phyloP scores from a whole-genome alignment of 2,888 invertebrate genomes.

The Drosophila monieri region DNA sequence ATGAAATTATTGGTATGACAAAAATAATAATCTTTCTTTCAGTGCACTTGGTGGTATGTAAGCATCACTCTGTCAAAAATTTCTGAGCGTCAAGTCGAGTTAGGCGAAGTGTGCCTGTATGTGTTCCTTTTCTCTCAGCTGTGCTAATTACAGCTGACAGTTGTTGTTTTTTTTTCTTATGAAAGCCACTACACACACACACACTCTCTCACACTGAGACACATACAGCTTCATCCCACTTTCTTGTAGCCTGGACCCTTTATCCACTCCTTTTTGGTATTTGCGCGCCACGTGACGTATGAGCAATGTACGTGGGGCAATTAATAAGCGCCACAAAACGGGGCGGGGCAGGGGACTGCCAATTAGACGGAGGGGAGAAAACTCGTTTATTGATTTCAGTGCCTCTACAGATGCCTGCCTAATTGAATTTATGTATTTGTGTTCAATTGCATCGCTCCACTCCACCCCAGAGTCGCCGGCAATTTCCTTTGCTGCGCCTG shows the following conservation, averaged over 20 bases:
- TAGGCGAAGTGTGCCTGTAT: slow-evolving; percentile 45
- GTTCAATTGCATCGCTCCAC: slow-evolving; percentile 59
- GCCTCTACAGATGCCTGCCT: slow-evolving; percentile 49
- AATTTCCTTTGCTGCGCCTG: slow-evolving; percentile 38
- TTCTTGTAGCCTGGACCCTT: slow-evolving; percentile 1
- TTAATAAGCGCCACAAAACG: slow-evolving; percentile 56
- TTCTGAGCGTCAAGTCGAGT: slow-evolving; percentile 71
- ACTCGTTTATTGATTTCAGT: slow-evolving; percentile 70
- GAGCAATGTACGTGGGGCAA: slow-evolving; percentile 76
- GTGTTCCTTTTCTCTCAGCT: slow-evolving; percentile 61
- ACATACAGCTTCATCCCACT: not conserved
- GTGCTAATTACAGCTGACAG: slow-evolving; percentile 78
- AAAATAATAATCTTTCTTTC: not conserved
- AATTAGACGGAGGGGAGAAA: slow-evolving; percentile 40
- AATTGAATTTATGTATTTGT: slow-evolving; percentile 71
- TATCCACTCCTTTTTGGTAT: slow-evolving; percentile 33
- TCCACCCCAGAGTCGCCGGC: not conserved
- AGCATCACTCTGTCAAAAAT: slow-evolving; percentile 77
- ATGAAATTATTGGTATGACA: too few species aligned
- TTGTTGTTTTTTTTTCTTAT: slow-evolving; percentile 47
- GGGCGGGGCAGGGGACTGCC: slow-evolving; percentile 18
- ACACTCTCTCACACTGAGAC: too few species aligned
- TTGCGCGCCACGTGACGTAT: slow-evolving; percentile 69
- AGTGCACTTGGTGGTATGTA: slow-evolving; percentile 6
- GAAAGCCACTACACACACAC: not conserved